Evolutionary conservation across 2,113 vertebrate genomes (phyloP), one percentile per base, ranked within the genome.

Genomic region (Spermophilus dauricus): DNA sequence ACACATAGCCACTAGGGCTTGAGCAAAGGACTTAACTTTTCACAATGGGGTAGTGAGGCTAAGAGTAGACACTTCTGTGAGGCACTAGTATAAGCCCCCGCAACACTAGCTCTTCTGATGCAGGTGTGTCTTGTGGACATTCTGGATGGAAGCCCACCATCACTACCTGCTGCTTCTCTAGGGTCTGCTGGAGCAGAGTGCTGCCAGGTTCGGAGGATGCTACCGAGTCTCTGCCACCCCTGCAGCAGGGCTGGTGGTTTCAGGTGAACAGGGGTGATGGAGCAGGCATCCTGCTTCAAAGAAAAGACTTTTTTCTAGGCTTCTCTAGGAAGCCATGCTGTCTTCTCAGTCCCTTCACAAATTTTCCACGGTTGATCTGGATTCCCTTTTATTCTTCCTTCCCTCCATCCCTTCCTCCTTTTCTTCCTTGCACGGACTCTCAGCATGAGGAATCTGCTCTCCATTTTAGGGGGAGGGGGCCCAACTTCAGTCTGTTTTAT

Each of bases 291-390:
- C 18, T 34, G 1, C 51, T 67, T 91, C 12, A 80, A 81, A 78
- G 73, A 39, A 93, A 69, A 77, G 37, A 61, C 80, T 84, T 83
- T 83, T 86, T 83, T 65, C 86, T 88, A 45, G 78, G 53, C 42
- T 89, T 58, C n/a, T n/a, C 58, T 78, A 53, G 61, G 56, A 73
- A 24, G 30, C 1, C 20, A 20, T 4, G 1, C 16, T 34, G 3
- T 37, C 56, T 51, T 86, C 12, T 70, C 22, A 10, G 42, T 12
- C 61, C 67, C 61, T 67, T 48, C 17, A 58, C 72, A 81, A 24
- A 77, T 58, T 45, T 86, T 39, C 72, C 76, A 56, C 39, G 80
- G 28, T 77, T 28, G 13, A 34, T 26, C 75, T 70, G 69, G 63
- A 48, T 73, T 83, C 17, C 48, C 2, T 51, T 51, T 51, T 39